These are phyloP conservation scores for Diplolepis rosae DNA, from an alignment of 2,888 invertebrate species.

Conservation along the genomic window DNA sequence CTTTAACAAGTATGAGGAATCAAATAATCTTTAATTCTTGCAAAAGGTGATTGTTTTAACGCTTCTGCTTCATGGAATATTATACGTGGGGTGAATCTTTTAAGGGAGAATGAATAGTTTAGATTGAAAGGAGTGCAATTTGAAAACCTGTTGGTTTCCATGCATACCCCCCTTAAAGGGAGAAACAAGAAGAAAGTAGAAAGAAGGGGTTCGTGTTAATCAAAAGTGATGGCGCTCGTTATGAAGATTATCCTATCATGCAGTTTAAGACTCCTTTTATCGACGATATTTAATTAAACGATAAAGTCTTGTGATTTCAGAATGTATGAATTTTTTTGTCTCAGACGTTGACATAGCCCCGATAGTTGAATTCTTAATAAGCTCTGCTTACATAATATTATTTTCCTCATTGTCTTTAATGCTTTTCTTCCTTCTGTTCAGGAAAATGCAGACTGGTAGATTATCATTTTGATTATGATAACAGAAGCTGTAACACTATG, in stretches of 20 bases:
- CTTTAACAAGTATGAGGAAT: too few species aligned
- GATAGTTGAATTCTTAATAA: conserved; percentile 15
- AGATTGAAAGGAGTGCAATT: conserved; percentile 1
- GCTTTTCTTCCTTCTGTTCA: neutral
- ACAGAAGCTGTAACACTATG: conserved; percentile 4
- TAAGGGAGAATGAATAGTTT: conserved; percentile 12
- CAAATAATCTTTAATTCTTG: neutral
- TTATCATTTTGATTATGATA: conserved; percentile 4
- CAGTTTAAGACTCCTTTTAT: conserved; percentile 57
- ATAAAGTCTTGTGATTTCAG: conserved; percentile 55
- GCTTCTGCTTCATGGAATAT: neutral
- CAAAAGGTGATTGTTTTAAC: conserved; percentile 14
- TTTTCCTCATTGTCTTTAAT: neutral
- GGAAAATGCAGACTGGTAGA: neutral
- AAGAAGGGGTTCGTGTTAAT: conserved; percentile 50
- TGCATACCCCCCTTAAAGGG: neutral
- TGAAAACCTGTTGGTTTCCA: neutral
- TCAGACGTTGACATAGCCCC: neutral
- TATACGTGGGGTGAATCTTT: neutral
- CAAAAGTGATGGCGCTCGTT: conserved; percentile 58
- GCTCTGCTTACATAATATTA: conserved; percentile 22
- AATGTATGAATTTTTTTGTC: conserved; percentile 52
- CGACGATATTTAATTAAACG: conserved; percentile 65
- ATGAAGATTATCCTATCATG: conserved; percentile 49
- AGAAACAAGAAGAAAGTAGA: neutral